Percentiles rank a stretch among this genome's conserved stretches.
Conservation (phyloP, 2,113 vertebrate genomes). For the Syngnathus scovelli region DNA sequence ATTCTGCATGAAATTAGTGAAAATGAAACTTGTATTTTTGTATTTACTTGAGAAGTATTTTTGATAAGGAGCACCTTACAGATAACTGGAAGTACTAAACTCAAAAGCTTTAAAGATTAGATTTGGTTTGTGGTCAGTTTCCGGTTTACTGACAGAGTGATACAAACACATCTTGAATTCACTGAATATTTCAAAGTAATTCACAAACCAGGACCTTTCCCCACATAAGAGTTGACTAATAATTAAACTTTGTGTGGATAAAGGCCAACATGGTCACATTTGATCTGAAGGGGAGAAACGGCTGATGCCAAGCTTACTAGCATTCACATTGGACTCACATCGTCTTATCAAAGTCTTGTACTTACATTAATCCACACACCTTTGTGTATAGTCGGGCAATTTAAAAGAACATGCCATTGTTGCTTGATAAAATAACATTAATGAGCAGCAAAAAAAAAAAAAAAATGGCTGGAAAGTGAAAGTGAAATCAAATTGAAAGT, state of each 20-base stretch:
- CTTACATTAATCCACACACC: neutral
- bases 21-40: conserved; percentile 40
- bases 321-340: neutral
- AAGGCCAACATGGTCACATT: neutral
- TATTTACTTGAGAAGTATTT: conserved; percentile 16
- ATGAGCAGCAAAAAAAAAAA: neutral
- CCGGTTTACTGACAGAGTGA: neutral
- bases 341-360: neutral
- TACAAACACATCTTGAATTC: neutral
- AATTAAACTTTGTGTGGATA: neutral
- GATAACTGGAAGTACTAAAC: neutral
- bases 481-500: conserved; percentile 5
- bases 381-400: neutral
- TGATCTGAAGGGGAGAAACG: neutral
- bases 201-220: neutral
- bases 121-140: neutral
- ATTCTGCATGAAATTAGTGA: conserved; percentile 26
- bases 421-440: neutral
- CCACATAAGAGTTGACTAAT: neutral
- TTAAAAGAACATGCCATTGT: neutral
- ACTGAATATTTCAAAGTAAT: neutral
- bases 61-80: neutral
- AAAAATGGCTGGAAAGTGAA: neutral
- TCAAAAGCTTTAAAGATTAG: neutral
- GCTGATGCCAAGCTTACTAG: neutral